Evolutionary conservation across 2,888 invertebrate genomes (phyloP).

Genomic region (Lasioglossum oenotherae): DNA sequence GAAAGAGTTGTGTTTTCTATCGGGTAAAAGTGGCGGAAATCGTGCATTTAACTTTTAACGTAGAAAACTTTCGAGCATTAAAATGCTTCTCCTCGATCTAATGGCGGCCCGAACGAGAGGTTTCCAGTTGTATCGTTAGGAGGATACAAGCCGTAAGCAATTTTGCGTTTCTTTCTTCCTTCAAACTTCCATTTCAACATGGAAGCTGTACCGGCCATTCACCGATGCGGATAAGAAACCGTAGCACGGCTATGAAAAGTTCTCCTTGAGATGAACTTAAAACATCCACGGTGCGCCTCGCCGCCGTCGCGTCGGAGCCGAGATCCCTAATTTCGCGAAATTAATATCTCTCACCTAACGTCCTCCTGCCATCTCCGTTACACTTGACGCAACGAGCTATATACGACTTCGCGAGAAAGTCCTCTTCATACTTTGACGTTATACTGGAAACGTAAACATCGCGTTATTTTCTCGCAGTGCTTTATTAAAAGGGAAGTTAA

Average conservation of each 20-base stretch:
- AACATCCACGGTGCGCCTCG: background rate
- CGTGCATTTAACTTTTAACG: background rate
- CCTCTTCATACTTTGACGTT: conserved; percentile 17
- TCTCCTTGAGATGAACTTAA: conserved; percentile 12
- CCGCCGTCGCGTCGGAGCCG: background rate
- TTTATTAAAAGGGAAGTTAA: background rate
- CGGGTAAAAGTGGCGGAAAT: background rate
- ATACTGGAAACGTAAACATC: conserved; percentile 3
- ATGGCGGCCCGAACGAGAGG: conserved; percentile 4
- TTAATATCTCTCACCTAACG: conserved; percentile 15
- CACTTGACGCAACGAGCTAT: conserved; percentile 11
- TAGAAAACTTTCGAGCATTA: conserved; percentile 6
- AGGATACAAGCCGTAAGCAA: conserved; percentile 12
- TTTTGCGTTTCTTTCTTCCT: conserved; percentile 8
- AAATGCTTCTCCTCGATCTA: conserved; percentile 5
- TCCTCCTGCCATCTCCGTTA: background rate
- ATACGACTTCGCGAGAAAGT: background rate
- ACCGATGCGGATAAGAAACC: conserved; percentile 13
- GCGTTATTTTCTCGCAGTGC: background rate
- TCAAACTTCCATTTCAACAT: background rate
- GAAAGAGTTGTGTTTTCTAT: background rate
- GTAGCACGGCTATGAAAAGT: conserved; percentile 13
- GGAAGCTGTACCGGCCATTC: background rate
- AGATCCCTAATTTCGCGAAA: conserved; percentile 19
- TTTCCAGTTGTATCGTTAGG: conserved; percentile 13